Evolutionary conservation across 2,888 invertebrate genomes (phyloP), one percentile per base, ranked within the genome.

Genomic region (Mimachlamys varia): DNA sequence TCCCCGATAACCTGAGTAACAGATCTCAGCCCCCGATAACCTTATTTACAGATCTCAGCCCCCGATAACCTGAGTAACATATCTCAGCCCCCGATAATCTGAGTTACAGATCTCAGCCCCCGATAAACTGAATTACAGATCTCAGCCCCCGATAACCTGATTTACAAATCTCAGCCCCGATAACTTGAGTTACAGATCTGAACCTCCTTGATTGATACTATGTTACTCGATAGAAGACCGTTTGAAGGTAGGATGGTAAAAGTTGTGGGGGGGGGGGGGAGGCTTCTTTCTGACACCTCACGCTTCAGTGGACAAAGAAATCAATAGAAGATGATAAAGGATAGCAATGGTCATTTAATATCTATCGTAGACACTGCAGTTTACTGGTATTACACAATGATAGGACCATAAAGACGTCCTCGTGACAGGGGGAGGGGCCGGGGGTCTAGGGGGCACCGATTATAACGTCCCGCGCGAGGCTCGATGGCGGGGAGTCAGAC

Each of bases 361-460:
- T 44, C 44, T 44, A 44, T 44, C 44, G 44, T 44, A 44, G 44
- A 44, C 44, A 44, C 44, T 44, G 7, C 44, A 44, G 44, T 27
- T 33, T 76, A 33, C 76, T 27, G 27, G 76, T 33, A 76, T 76
- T 76, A 76, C 33, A 76, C 76, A 76, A 76, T 76, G 76, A 76
- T 76, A 76, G 76, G 27, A 76, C 33, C 76, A 76, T 76, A 76
- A 76, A 5, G 76, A 27, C 76, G 33, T 76, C 76, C 33, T 76
- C 76, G 13, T 76, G 76, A 76, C 76, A 76, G 76, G 76, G 76
- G 76, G 76, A 76, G 76, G 76, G 76, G 7, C 76, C 76, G 27
- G 76, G 62, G 76, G 76, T 76, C 76, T 76, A 13, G 76, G 76
- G n/a, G 76, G 27, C 76, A 76, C 33, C 76, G 76, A 76, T 76